Evolutionary conservation across 2,113 vertebrate genomes (phyloP).

Genomic region (Perccottus glenii): DNA sequence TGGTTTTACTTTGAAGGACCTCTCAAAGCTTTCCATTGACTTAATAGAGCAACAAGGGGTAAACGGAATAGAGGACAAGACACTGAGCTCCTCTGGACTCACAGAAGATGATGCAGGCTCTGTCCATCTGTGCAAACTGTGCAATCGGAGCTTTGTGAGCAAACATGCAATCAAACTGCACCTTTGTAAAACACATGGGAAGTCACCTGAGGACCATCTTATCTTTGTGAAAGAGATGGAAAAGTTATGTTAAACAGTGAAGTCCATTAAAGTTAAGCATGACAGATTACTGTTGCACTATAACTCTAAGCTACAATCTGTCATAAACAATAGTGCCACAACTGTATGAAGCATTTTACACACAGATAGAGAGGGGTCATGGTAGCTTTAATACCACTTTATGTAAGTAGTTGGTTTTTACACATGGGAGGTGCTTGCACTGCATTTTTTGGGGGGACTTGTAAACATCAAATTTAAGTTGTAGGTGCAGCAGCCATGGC

Average conservation of each 20-base stretch:
- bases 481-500: constrained; percentile 54
- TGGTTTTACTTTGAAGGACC: constrained; percentile 98
- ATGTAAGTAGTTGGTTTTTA: constrained; percentile 44
- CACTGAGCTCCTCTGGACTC: constrained; percentile 86
- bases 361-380: constrained; percentile 28
- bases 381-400: constrained; percentile 63
- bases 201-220: constrained; percentile 98
- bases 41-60: constrained; percentile 92
- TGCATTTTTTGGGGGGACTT: constrained; percentile 22
- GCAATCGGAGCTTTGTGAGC: constrained; percentile 98
- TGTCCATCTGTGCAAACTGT: constrained; percentile 96
- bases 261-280: constrained; percentile 74
- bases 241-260: constrained; percentile 78
- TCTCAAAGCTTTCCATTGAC: constrained; percentile 95
- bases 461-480: constrained; percentile 33
- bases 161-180: constrained; percentile 99
- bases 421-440: constrained; percentile 20
- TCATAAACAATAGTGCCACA: constrained; percentile 63
- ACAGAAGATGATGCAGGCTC: constrained; percentile 91
- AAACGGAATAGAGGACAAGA: constrained; percentile 87
- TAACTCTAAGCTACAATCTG: constrained; percentile 75
- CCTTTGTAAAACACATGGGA: constrained; percentile 99
- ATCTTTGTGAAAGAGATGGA: constrained; percentile 88
- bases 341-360: constrained; percentile 39
- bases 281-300: constrained; percentile 89